phyloP scores from a whole-genome alignment of 2,113 vertebrate genomes.

The Neodontobutis hainanensis region DNA sequence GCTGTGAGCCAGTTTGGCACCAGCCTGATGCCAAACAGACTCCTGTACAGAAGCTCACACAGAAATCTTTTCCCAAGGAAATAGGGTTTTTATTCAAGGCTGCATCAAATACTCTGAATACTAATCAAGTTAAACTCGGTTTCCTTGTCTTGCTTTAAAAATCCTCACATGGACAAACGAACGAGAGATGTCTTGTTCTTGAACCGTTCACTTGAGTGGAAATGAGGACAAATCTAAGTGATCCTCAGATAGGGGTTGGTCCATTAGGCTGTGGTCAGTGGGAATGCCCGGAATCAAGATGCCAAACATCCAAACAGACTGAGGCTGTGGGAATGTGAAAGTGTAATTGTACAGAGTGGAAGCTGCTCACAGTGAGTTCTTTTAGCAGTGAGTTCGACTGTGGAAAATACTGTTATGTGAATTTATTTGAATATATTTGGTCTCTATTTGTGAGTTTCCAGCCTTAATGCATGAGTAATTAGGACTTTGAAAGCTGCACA shows the following conservation, averaged over 20 bases:
- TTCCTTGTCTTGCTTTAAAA: background rate
- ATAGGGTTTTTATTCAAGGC: slow-evolving; percentile 64
- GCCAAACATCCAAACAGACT: slow-evolving; percentile 31
- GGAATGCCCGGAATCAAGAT: slow-evolving; percentile 49
- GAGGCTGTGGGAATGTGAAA: slow-evolving; percentile 49
- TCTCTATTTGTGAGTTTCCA: background rate
- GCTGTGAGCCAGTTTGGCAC: slow-evolving; percentile 60
- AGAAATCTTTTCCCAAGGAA: slow-evolving; percentile 24
- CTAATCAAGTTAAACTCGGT: slow-evolving; percentile 42
- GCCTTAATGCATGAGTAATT: background rate
- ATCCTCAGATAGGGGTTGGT: slow-evolving; percentile 16
- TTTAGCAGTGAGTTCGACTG: slow-evolving; percentile 6
- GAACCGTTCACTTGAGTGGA: slow-evolving; percentile 22
- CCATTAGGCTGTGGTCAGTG: slow-evolving; percentile 35
- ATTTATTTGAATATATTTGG: slow-evolving; percentile 31
- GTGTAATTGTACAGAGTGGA: slow-evolving; percentile 21
- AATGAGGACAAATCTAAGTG: slow-evolving; percentile 24
- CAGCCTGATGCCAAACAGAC: slow-evolving; percentile 31
- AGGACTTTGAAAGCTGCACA: background rate
- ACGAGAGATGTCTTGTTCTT: background rate
- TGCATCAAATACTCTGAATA: slow-evolving; percentile 24
- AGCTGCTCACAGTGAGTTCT: slow-evolving; percentile 24
- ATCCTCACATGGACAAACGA: slow-evolving; percentile 13
- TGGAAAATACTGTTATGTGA: background rate
- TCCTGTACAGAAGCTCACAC: slow-evolving; percentile 29